A percentile compares a stretch with the other conserved stretches of the same genome.
Conservation (phyloP, 1,140 invertebrate genomes). For the Arion vulgaris region DNA sequence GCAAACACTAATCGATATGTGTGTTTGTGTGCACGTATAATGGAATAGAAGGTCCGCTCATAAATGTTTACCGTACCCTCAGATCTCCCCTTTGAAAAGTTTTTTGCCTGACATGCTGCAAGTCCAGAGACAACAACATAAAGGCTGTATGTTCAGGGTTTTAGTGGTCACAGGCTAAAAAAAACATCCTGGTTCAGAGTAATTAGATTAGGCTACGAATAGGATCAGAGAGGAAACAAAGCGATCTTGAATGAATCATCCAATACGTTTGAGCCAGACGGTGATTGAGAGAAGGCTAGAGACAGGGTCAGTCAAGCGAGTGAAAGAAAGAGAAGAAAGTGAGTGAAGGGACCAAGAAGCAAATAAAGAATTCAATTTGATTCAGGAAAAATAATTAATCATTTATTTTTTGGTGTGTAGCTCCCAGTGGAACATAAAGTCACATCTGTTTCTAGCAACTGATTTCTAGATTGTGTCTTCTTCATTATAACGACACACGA, state of each 20-base stretch:
- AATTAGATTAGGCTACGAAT: neutral
- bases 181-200: neutral
- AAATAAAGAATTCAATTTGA: too few species aligned
- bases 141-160: neutral
- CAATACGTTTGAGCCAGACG: neutral
- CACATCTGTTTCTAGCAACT: too few species aligned
- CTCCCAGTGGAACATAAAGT: too few species aligned
- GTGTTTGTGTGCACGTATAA: neutral
- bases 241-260: neutral
- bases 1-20: neutral
- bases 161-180: neutral
- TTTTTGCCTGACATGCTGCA: neutral
- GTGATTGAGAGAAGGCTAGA: neutral
- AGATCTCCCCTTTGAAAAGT: neutral
- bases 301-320: too few species aligned
- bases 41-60: neutral
- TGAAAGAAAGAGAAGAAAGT: too few species aligned
- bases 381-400: too few species aligned
- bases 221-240: neutral
- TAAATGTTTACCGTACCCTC: constrained; percentile 11
- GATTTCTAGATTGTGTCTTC: too few species aligned
- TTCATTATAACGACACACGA: too few species aligned
- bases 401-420: too few species aligned
- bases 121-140: neutral
- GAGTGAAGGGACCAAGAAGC: too few species aligned